Conservation (phyloP, 1,140 invertebrate species). For the Drosophila tsacasi region DNA sequence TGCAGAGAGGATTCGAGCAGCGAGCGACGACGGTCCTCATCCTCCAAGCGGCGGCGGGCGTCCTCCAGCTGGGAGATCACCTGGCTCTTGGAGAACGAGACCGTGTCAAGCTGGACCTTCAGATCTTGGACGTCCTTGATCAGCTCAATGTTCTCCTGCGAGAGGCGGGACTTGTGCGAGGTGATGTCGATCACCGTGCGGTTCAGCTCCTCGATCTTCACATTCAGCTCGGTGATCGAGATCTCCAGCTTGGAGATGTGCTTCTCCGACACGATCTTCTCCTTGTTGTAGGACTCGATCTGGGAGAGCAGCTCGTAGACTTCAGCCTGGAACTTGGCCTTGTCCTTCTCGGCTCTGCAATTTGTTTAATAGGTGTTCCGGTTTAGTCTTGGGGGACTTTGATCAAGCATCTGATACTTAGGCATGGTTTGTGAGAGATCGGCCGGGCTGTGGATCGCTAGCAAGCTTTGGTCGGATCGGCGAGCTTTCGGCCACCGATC, state of each 20-base stretch:
- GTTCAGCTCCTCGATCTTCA: conserved; percentile 98
- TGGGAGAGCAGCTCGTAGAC: conserved; percentile 97
- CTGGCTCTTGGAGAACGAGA: conserved; percentile 95
- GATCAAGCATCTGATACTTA: conserved; percentile 55
- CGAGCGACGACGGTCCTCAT: conserved; percentile 96
- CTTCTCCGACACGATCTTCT: conserved; percentile 94
- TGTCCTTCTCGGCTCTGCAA: conserved; percentile 97
- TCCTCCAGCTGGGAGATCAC: conserved; percentile 96
- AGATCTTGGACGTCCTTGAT: conserved; percentile 97
- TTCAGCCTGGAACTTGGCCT: conserved; percentile 97
- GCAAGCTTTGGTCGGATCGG: conserved; percentile 38
- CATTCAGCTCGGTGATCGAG: conserved; percentile 94
- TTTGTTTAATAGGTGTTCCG: conserved; percentile 61
- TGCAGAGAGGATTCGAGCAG: conserved; percentile 95
- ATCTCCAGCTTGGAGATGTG: conserved; percentile 96
- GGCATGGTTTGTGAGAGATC: conserved; percentile 57
- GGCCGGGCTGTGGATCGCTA: conserved; percentile 50
- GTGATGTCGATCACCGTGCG: conserved; percentile 97
- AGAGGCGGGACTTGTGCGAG: conserved; percentile 94
- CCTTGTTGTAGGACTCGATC: conserved; percentile 96
- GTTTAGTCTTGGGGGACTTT: conserved; percentile 28
- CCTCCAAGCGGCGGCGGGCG: conserved; percentile 95
- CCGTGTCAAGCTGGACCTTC: conserved; percentile 96
- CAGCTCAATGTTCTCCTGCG: conserved; percentile 97
- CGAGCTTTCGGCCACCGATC: conserved; percentile 21